Conservation (phyloP, 2,797 vertebrate genomes). For the Gymnocypris eckloni region DNA sequence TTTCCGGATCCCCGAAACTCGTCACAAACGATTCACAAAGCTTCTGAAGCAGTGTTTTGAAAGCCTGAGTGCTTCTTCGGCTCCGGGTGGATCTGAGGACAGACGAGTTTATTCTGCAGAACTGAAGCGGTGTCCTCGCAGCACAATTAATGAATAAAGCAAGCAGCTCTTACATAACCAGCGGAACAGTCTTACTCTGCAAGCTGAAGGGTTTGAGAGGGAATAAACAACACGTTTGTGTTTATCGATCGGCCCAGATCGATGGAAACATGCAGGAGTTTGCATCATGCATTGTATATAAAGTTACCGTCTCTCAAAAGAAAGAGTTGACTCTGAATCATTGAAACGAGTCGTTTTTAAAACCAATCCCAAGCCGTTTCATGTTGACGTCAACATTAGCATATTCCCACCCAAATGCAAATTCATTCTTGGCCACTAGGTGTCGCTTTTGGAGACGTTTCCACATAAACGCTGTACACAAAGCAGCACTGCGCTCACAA, state of each 20-base stretch:
- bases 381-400: too few species aligned
- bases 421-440: too few species aligned
- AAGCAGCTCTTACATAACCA: background rate
- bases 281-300: background rate
- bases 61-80: background rate
- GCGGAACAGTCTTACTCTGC: background rate
- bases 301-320: too few species aligned
- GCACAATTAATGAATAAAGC: background rate
- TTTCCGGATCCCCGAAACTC: too few species aligned
- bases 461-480: too few species aligned
- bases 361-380: too few species aligned
- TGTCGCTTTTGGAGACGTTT: too few species aligned
- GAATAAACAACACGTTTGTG: background rate
- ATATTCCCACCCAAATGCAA: too few species aligned
- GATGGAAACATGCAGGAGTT: background rate
- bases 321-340: too few species aligned
- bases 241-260: background rate
- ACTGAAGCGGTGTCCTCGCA: background rate
- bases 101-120: background rate
- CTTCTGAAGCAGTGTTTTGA: background rate
- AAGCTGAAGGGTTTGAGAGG: background rate
- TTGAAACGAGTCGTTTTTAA: too few species aligned
- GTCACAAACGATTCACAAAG: background rate
- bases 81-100: background rate
- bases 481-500: too few species aligned